Evolutionary conservation across 2,113 vertebrate species (phyloP).

Genomic region (Takifugu flavidus): DNA sequence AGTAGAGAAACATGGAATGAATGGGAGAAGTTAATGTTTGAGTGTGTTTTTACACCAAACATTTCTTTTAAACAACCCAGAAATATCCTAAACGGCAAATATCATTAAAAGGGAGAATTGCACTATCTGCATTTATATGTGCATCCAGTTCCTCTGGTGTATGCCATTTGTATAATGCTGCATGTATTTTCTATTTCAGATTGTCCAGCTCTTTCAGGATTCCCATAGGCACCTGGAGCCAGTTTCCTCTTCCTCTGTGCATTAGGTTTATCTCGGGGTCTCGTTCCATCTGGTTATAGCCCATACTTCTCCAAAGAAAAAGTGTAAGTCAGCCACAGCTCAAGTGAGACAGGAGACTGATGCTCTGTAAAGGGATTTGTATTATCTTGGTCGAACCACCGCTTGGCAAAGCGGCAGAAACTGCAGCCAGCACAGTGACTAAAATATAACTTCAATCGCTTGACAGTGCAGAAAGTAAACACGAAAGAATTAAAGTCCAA

Average conservation of each 20-base stretch:
- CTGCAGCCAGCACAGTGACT: constrained; percentile 4
- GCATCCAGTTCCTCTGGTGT: neutral
- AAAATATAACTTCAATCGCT: constrained; percentile 7
- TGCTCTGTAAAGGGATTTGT: constrained; percentile 1
- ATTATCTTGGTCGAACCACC: constrained; percentile 17
- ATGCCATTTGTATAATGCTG: neutral
- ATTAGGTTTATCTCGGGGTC: constrained; percentile 14
- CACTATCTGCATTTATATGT: neutral
- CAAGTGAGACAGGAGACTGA: constrained; percentile 8
- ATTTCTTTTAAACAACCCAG: too few relatives aligned
- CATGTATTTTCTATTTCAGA: constrained; percentile 15
- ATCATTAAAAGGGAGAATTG: neutral
- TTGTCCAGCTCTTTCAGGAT: constrained; percentile 16
- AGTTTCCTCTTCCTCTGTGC: neutral
- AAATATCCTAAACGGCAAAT: too few relatives aligned
- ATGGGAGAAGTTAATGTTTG: too few relatives aligned
- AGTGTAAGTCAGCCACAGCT: constrained; percentile 2
- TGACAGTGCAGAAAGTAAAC: constrained; percentile 12
- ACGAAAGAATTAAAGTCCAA: neutral
- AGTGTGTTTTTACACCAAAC: too few relatives aligned
- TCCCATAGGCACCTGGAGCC: constrained; percentile 4
- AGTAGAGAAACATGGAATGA: too few relatives aligned
- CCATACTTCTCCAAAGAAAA: neutral
- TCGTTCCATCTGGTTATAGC: constrained; percentile 22
- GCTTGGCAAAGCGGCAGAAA: constrained; percentile 10